Evolutionary conservation across 2,888 invertebrate genomes (phyloP).

Genomic region (Fabriciana adippe): DNA sequence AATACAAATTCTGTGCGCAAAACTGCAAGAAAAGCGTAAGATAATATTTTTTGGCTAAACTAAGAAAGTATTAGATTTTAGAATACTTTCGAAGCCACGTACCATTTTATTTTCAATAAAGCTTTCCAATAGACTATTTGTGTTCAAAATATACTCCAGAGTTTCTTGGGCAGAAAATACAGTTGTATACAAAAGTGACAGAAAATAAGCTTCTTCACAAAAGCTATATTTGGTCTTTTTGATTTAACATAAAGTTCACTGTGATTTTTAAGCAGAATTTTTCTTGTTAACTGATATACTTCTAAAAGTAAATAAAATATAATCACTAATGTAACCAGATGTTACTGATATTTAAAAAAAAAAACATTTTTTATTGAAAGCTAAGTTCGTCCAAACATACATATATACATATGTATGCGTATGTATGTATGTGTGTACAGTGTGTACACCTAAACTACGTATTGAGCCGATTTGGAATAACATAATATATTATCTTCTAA

Average conservation of each 20-base stretch:
- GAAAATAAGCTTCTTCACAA: constrained; percentile 13
- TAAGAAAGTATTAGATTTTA: constrained; percentile 8
- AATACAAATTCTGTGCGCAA: no score
- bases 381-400: neutral
- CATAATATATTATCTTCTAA: no score
- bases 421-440: no score
- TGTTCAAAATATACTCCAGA: constrained; percentile 20
- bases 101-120: constrained; percentile 13
- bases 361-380: neutral
- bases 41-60: neutral
- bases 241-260: neutral
- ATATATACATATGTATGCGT: no score
- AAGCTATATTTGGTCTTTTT: constrained; percentile 2
- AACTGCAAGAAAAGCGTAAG: no score
- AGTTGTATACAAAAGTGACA: constrained; percentile 20
- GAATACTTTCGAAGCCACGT: constrained; percentile 3
- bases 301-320: no score
- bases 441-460: no score
- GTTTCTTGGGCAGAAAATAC: constrained; percentile 11
- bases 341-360: no score
- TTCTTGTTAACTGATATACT: no score
- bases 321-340: no score
- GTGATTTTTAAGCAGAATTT: no score
- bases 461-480: no score
- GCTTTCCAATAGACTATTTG: constrained; percentile 16